A percentile compares a stretch with the other conserved stretches of the same genome.
Conservation (phyloP, 1,140 invertebrate species). For the Sarcophaga bullata region DNA sequence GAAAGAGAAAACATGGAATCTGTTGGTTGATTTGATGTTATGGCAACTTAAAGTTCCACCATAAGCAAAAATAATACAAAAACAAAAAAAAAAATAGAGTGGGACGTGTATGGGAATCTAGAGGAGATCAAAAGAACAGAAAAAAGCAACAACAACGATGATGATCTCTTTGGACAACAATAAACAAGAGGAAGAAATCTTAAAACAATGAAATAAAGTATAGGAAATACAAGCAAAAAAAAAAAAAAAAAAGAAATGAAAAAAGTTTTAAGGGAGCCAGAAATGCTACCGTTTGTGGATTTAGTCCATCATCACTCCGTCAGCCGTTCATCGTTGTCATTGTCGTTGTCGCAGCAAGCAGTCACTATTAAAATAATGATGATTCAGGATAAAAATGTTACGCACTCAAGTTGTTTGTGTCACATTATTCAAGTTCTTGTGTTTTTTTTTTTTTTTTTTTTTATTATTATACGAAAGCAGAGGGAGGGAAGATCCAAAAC, state of each 20-base stretch:
- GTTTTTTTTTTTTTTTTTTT: neutral
- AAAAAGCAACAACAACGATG: neutral
- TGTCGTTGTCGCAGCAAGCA: too few species aligned
- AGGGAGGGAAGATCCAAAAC: too few species aligned
- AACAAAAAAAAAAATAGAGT: neutral
- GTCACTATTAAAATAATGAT: neutral
- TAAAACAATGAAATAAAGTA: too few species aligned
- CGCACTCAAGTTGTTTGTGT: neutral
- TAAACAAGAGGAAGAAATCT: too few species aligned
- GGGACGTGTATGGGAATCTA: too few species aligned
- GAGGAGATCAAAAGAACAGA: neutral
- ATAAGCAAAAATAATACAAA: neutral
- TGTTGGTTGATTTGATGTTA: slow-evolving; percentile 6
- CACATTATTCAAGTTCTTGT: neutral
- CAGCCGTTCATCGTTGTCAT: too few species aligned
- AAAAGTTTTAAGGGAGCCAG: too few species aligned
- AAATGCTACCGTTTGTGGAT: too few species aligned
- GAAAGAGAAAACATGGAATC: neutral
- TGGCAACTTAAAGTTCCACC: slow-evolving; percentile 5
- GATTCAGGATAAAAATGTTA: slow-evolving; percentile 22
- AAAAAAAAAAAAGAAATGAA: too few species aligned
- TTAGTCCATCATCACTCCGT: too few species aligned
- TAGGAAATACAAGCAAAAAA: too few species aligned
- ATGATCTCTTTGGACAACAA: too few species aligned
- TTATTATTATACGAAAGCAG: neutral